Evolutionary conservation across 2,113 vertebrate genomes (phyloP).

Genomic region (Climacteris rufus): DNA sequence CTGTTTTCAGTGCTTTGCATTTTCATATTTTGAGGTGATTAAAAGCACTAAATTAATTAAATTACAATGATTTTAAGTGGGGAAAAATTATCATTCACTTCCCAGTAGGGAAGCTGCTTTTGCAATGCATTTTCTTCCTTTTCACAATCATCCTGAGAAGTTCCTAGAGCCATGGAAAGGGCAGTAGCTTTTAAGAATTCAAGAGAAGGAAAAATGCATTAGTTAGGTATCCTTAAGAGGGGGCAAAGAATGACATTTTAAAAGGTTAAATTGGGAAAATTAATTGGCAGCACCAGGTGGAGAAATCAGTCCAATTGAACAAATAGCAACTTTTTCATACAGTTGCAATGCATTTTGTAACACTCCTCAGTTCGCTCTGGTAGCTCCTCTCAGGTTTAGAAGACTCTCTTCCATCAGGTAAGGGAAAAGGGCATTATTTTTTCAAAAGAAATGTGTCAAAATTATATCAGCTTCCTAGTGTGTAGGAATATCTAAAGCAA

Average conservation of each 20-base stretch:
- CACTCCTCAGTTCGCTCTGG: not conserved
- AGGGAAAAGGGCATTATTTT: not conserved
- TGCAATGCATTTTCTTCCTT: not conserved
- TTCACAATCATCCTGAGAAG: not conserved
- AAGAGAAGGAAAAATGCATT: not conserved
- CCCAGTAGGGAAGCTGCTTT: not conserved
- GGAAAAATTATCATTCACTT: not conserved
- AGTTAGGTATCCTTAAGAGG: constrained; percentile 42
- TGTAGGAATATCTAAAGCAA: not conserved
- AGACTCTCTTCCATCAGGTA: not conserved
- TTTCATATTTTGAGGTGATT: constrained; percentile 11
- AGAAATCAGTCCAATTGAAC: constrained; percentile 42
- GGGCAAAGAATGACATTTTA: constrained; percentile 57
- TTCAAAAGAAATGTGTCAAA: not conserved
- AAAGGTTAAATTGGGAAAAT: constrained; percentile 68
- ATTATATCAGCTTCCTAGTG: not conserved
- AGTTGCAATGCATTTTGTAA: not conserved
- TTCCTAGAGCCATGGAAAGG: not conserved
- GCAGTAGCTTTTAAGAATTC: not conserved
- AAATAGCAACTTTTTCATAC: not conserved
- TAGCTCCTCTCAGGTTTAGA: not conserved
- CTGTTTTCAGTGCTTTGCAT: not conserved
- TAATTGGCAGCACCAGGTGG: constrained; percentile 62
- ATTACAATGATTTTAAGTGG: not conserved
- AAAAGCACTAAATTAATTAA: not conserved